Base-by-base conservation (phyloP, 2,113 vertebrate species). In the Sphaerodactylus townsendi region DNA sequence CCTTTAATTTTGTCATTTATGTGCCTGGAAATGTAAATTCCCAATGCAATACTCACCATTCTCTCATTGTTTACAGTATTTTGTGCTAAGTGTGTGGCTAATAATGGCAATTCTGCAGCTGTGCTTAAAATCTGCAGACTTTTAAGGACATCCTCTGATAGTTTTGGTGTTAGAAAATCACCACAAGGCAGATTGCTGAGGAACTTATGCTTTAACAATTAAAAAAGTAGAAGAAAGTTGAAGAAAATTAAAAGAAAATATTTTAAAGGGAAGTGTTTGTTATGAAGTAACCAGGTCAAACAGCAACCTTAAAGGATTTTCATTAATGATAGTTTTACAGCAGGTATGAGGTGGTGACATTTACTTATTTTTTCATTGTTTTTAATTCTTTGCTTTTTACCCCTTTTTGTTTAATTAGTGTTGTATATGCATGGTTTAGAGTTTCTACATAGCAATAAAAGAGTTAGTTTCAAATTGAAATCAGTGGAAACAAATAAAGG, bases 1-100 rank as follows among this genome's bases (percentile, higher is more conserved):
- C 30, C 30, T 28, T 84, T 70, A 41, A 35, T 84, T 84, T 84
- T 84, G 65, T 77, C 65, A 59, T 77, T 78, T 77, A 77, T 28
- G 37, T 30, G 50, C 50, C 50, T 59, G 19, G 65, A 84, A 70
- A 77, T 84, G 75, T 33, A 70, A 70, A 84, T 84, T 77, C 74
- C 82, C 48, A 53, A 56, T 6, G 8, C 62, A 70, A 77, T 59
- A 48, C 48, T 56, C 82, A 41, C 64, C 1, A 15, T 33, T 84
- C 35, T 48, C 56, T 70, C 37, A 35, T 44, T 71, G 74, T 77
- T 84, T 70, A 59, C 30, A 35, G 48, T 77, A 44, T 77, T 77
- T 84, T 44, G 46, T 33, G 35, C 64, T 59, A 59, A 77, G 56
- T 84, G 14, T 70, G 74, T n/a, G 3, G 28, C 46, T 84, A 56